phyloP scores from a whole-genome alignment of 1,140 invertebrate genomes.

The Papilio machaon region DNA sequence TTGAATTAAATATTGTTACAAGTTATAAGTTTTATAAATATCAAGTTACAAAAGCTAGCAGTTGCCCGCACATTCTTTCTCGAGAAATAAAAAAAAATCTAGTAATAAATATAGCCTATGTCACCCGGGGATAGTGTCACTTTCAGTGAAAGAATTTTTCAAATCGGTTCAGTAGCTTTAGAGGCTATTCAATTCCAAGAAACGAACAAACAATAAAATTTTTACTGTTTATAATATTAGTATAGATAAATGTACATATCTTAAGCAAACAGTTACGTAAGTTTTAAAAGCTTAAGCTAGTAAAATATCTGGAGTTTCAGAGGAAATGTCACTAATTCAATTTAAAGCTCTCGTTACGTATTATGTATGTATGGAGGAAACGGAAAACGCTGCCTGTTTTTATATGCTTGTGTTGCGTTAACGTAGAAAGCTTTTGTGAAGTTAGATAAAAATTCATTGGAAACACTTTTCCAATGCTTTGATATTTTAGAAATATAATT shows the following conservation, averaged over 20 bases:
- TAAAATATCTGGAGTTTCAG: background rate
- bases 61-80: too few species aligned
- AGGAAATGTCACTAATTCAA: conserved; percentile 5
- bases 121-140: too few species aligned
- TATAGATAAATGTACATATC: background rate
- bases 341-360: background rate
- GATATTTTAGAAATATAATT: background rate
- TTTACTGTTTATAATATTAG: too few species aligned
- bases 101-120: too few species aligned
- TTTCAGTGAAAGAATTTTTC: too few species aligned
- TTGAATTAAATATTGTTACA: background rate
- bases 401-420: background rate
- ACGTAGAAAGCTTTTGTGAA: background rate
- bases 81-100: too few species aligned
- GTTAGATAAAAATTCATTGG: background rate
- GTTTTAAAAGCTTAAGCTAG: too few species aligned
- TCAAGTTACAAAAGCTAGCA: background rate
- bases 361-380: background rate
- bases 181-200: too few species aligned
- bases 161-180: too few species aligned
- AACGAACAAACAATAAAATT: too few species aligned
- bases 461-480: background rate
- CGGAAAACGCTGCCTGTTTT: conserved; percentile 1
- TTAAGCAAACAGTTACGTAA: conserved; percentile 6
- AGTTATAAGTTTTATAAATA: background rate